phyloP scores from a whole-genome alignment of 2,113 vertebrate genomes.

The Notiomystis cincta region DNA sequence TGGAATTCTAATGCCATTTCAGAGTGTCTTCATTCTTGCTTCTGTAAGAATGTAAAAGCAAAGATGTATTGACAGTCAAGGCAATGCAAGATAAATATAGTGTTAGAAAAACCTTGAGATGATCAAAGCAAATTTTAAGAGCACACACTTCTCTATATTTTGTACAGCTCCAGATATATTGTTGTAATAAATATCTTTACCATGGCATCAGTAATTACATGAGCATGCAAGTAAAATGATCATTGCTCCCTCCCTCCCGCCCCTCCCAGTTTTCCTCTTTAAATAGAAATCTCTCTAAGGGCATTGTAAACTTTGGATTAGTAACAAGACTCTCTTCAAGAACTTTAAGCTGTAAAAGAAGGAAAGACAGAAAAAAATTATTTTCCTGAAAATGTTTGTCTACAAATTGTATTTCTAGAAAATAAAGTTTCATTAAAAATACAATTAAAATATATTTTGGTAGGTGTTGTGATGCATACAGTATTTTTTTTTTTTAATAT shows the following conservation, averaged over 20 bases:
- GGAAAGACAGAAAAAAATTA: neutral
- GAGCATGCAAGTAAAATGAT: neutral
- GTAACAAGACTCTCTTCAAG: neutral
- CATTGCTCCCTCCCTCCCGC: accelerated
- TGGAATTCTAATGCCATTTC: neutral
- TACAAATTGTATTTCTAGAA: neutral
- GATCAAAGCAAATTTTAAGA: neutral
- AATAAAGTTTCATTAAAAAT: neutral
- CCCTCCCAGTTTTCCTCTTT: neutral
- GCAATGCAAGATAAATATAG: neutral
- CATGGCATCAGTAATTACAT: neutral
- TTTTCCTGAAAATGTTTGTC: neutral
- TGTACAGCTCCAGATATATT: neutral
- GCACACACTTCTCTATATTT: neutral
- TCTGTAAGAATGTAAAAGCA: neutral
- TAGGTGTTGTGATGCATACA: neutral
- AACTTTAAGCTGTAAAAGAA: neutral
- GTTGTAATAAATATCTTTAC: neutral
- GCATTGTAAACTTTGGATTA: neutral
- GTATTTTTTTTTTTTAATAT: too few relatives aligned
- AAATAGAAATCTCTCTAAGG: neutral
- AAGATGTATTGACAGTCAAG: neutral
- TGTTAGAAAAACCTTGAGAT: neutral
- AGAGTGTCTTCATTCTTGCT: neutral
- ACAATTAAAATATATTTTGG: neutral